Evolutionary conservation across 2,888 invertebrate genomes (phyloP).

Genomic region (Therioaphis trifolii): DNA sequence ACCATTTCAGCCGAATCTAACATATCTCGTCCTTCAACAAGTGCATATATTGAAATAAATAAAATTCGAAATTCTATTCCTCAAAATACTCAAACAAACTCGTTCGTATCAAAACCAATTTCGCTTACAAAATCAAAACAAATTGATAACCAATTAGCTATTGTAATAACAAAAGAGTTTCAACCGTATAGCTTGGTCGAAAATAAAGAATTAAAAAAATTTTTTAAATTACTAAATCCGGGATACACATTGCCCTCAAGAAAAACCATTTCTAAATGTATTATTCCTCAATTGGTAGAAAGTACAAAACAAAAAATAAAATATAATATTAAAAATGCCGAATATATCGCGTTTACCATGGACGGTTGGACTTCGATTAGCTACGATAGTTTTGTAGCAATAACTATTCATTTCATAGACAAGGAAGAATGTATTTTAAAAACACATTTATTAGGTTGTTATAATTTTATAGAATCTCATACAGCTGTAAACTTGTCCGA

Average conservation of each 20-base stretch:
- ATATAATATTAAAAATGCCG: too few relatives aligned
- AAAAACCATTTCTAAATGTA: slow-evolving; percentile 60
- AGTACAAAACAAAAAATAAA: neutral
- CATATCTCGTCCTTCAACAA: too few relatives aligned
- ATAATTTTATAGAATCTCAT: slow-evolving; percentile 23
- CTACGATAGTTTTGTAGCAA: slow-evolving; percentile 18
- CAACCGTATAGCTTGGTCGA: slow-evolving; percentile 63
- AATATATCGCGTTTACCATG: too few relatives aligned
- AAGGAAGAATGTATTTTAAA: slow-evolving; percentile 10
- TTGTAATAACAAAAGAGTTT: slow-evolving; percentile 58
- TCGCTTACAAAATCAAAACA: neutral
- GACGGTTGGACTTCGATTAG: too few relatives aligned
- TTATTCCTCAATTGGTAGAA: slow-evolving; percentile 2
- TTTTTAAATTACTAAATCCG: slow-evolving; percentile 61
- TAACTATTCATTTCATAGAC: slow-evolving; percentile 9
- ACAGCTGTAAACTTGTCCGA: slow-evolving; percentile 14
- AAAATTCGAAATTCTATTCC: neutral
- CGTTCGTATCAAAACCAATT: neutral
- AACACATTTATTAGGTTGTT: slow-evolving; percentile 32
- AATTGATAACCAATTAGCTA: slow-evolving; percentile 10
- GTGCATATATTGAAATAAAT: neutral
- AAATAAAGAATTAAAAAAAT: slow-evolving; percentile 61
- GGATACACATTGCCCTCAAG: slow-evolving; percentile 61
- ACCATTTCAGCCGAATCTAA: too few relatives aligned
- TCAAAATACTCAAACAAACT: neutral